These are phyloP conservation scores for Glaucopsyche alexis DNA, from an alignment of 2,888 invertebrate species.

Conservation along the genomic window DNA sequence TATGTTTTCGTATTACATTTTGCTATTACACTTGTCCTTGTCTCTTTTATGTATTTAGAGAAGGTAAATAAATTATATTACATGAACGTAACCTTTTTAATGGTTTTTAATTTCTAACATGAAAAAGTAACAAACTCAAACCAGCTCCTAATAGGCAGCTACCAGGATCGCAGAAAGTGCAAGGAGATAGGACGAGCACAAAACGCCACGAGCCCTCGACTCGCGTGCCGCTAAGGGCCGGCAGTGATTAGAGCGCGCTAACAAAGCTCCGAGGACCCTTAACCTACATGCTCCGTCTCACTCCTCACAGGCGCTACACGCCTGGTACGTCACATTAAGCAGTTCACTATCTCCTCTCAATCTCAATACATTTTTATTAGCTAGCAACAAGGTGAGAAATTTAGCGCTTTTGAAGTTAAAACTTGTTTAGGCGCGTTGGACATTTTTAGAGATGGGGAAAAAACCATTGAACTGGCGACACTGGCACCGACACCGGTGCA, in stretches of 20 bases:
- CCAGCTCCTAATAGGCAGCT: constrained; percentile 42
- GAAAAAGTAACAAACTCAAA: not conserved
- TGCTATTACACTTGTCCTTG: not conserved
- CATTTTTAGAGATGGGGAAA: too few relatives aligned
- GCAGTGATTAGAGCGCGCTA: constrained; percentile 79
- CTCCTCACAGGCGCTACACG: constrained; percentile 60
- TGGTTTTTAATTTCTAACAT: not conserved
- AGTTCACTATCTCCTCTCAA: constrained; percentile 38
- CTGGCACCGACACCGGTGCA: too few relatives aligned
- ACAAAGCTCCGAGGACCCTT: constrained; percentile 75
- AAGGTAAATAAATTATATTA: not conserved
- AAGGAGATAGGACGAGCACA: constrained; percentile 62
- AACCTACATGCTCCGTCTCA: constrained; percentile 79
- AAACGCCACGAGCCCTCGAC: constrained; percentile 71
- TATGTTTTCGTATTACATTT: constrained; percentile 19
- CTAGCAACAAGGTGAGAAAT: not conserved
- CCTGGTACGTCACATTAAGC: constrained; percentile 56
- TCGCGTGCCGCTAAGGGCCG: constrained; percentile 68
- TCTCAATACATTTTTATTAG: constrained; percentile 11
- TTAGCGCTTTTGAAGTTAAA: not conserved
- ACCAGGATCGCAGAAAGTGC: constrained; percentile 52
- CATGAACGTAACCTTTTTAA: not conserved
- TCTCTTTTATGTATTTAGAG: not conserved
- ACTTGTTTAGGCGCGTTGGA: too few relatives aligned
- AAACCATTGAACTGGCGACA: too few relatives aligned